A percentile compares a stretch with the other conserved stretches of the same genome.
Conservation (phyloP, 1,140 invertebrate species). For the Cheumatopsyche charites region DNA sequence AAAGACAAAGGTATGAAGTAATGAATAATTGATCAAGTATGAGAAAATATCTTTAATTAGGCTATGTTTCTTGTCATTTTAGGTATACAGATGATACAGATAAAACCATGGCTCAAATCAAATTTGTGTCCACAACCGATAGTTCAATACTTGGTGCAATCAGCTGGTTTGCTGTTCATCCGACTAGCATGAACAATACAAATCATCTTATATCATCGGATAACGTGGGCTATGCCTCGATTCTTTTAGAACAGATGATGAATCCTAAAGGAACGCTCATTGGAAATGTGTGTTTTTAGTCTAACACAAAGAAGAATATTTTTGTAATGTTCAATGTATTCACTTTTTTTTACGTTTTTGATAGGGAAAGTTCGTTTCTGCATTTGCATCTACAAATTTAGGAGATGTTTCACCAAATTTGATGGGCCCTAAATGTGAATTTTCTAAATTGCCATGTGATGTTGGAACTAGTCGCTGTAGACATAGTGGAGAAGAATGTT, state of each 20-base stretch:
- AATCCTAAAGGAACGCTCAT: constrained; percentile 69
- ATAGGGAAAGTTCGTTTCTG: constrained; percentile 88
- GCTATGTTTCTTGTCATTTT: constrained; percentile 36
- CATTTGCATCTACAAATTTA: constrained; percentile 89
- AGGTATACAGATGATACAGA: constrained; percentile 85
- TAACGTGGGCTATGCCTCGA: constrained; percentile 89
- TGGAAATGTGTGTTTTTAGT: constrained; percentile 68
- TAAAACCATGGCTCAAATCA: constrained; percentile 81
- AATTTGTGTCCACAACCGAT: constrained; percentile 69
- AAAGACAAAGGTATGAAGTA: constrained; percentile 71
- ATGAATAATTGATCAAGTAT: background rate
- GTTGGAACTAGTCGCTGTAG: constrained; percentile 74
- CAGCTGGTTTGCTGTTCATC: constrained; percentile 94
- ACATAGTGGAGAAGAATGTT: constrained; percentile 74
- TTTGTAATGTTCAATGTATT: constrained; percentile 1
- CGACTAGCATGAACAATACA: constrained; percentile 95
- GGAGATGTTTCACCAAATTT: constrained; percentile 94
- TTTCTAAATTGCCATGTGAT: constrained; percentile 78
- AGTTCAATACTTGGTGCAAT: constrained; percentile 73
- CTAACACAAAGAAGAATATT: background rate
- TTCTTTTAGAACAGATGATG: constrained; percentile 81
- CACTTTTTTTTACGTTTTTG: no score
- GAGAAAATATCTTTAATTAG: background rate
- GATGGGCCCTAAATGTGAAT: constrained; percentile 78
- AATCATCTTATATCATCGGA: constrained; percentile 88